Evolutionary conservation across 1,140 invertebrate genomes (phyloP), one percentile per base, ranked within the genome.

Genomic region (Tetramorium parvispinum): DNA sequence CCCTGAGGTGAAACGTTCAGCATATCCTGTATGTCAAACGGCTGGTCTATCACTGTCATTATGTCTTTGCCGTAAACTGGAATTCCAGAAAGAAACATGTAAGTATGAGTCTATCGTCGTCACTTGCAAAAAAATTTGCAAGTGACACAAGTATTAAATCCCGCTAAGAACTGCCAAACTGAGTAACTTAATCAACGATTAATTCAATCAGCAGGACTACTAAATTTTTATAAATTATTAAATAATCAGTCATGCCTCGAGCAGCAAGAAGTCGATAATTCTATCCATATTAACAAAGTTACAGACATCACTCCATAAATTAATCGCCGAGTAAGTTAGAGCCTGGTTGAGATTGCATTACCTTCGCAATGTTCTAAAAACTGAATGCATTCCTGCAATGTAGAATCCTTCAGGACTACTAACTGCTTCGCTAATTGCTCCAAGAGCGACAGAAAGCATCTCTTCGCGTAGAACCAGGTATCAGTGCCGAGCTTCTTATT

Each of bases 391-490:
- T 99, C 99, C 91, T 98, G 97, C 71, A 99, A 96, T 55, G 98
- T 98, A 5, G 97, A 96, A 95, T 99, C 98, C 93, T 97, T 97
- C 24, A 99, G 96, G 61, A 98, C 97, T 59, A 99, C 98, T 93
- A 99, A 97, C 93, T 99, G 98, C 92, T 99, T 99, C 0, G 98
- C 96, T 85, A 99, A 96, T 94, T 99, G 98, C 95, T 99, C 98
- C 57, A 99, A 97, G 81, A 99, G 96, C 0, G 98, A 99, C 6
- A 99, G 95, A 92, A 99, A 98, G 94, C 98, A 99, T 87, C 98
- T 95, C 94, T 99, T 99, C 1, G 98, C 97, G 94, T 99, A 99
- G 95, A 98, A 99, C 99, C 99, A 99, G 0, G 99, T 99, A 92
- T 99, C 99, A 7, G 98, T 98, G 1, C 98, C 98, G 1, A 99